Conservation (phyloP, 2,797 vertebrate genomes). For the Rhinogobio ventralis region DNA sequence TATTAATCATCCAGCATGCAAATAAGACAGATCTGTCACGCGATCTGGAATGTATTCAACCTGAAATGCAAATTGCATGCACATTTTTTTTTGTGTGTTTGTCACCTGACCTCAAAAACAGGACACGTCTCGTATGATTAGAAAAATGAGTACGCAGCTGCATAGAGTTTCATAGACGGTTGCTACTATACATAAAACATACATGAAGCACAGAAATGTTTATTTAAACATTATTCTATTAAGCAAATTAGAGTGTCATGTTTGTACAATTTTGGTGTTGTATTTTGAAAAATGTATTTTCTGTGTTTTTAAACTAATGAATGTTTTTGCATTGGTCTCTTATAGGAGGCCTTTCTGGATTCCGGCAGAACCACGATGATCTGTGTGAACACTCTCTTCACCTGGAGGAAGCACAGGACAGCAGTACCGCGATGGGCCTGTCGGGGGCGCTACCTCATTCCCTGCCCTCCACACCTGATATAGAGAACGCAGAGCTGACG, state of each 20-base stretch:
- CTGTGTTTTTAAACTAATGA: slow-evolving; percentile 7
- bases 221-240: background rate
- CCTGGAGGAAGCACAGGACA: slow-evolving; percentile 87
- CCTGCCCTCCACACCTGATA: slow-evolving; percentile 93
- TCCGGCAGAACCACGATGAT: slow-evolving; percentile 93
- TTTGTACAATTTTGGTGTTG: background rate
- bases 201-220: background rate
- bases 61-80: slow-evolving; percentile 61
- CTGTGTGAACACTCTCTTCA: slow-evolving; percentile 98
- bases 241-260: background rate
- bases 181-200: background rate
- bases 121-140: background rate
- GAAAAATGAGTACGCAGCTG: background rate
- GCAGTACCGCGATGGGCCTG: slow-evolving; percentile 75
- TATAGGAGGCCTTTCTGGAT: slow-evolving; percentile 93
- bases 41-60: slow-evolving; percentile 54
- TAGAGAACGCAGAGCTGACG: slow-evolving; percentile 95
- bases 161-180: background rate
- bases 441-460: slow-evolving; percentile 89
- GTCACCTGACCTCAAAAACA: slow-evolving; percentile 27
- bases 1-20: slow-evolving; percentile 8
- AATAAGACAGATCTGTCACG: slow-evolving; percentile 11
- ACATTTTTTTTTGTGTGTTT: slow-evolving; percentile 47
- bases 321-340: slow-evolving; percentile 45
- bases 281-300: background rate